Base-by-base conservation (phyloP, 2,888 invertebrate genomes). In the Gasteruption jaculator region DNA sequence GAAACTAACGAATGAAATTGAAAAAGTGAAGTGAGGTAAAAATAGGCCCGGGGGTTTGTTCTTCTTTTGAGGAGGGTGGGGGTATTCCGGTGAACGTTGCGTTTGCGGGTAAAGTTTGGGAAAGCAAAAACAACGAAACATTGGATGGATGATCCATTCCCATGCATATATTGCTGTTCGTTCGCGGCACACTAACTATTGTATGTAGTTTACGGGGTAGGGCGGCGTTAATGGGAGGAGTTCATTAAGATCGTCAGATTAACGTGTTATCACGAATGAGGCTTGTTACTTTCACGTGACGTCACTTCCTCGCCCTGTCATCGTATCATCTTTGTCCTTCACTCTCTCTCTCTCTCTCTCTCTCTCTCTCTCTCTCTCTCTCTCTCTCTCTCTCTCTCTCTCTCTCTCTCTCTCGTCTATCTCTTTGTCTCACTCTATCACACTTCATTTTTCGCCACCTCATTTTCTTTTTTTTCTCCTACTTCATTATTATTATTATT, bases 181-280 rank as follows among this genome's bases (percentile, higher is more conserved):
- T n/a, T n/a, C n/a, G n/a, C n/a, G n/a, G n/a, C n/a, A n/a, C 10
- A 8, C 22, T 15, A 37, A 14, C 15, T 18, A 3, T 18, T 19
- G 50, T 51, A 43, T 41, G 53, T 42, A 41, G 49, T 49, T 50
- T 48, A 52, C 53, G 51, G 53, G 56, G 59, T 54, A 56, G 45
- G 39, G 54, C 33, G 49, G 53, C 56, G 57, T 54, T 60, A 58
- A 61, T 58, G 58, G 58, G 55, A 56, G 54, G 57, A 57, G 58
- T 62, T 62, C 60, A 62, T 62, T 63, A 62, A 60, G 61, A 63
- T 63, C 52, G 50, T 49, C 48, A 56, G 60, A 63, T 63, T 56
- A 56, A 21, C 27, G 46, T 50, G 45, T 53, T 60, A 58, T 60
- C 60, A 56, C 55, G 49, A 50, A 42, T 50, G 52, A 53, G 55